Conservation (phyloP, 2,888 invertebrate species). For the Clistopyga incitator region DNA sequence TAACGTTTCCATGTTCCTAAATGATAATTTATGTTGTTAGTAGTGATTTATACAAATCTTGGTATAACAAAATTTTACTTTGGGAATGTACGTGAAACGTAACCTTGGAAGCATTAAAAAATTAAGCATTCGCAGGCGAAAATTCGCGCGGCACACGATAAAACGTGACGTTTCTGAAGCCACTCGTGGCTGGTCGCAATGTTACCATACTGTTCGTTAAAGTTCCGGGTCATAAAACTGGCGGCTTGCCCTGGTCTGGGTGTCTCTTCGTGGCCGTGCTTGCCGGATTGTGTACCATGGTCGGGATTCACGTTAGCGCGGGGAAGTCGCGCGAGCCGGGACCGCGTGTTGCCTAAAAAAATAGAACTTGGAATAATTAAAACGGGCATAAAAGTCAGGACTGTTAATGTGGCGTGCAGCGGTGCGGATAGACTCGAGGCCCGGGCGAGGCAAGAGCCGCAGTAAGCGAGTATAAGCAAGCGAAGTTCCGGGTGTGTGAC, state of each 20-base stretch:
- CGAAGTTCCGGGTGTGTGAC: constrained; percentile 51
- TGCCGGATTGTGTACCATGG: constrained; percentile 26
- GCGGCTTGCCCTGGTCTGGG: constrained; percentile 44
- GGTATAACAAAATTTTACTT: too few relatives aligned
- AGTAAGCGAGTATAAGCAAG: constrained; percentile 46
- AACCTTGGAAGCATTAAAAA: neutral
- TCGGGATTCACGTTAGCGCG: constrained; percentile 22
- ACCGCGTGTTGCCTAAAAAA: constrained; percentile 42
- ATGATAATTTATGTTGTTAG: too few relatives aligned
- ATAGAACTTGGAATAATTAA: constrained; percentile 75
- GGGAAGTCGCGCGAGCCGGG: constrained; percentile 15
- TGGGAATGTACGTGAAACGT: neutral
- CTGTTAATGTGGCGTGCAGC: constrained; percentile 67
- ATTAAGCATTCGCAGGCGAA: constrained; percentile 38
- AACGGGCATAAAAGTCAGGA: constrained; percentile 73
- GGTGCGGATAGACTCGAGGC: constrained; percentile 31
- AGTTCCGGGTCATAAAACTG: constrained; percentile 76
- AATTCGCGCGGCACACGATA: constrained; percentile 58
- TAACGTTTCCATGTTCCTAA: too few relatives aligned
- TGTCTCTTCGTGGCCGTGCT: constrained; percentile 21
- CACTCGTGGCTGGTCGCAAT: constrained; percentile 38
- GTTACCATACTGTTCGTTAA: constrained; percentile 70
- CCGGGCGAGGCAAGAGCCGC: constrained; percentile 19
- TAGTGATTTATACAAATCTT: too few relatives aligned
- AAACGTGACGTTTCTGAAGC: constrained; percentile 62